Evolutionary conservation across 2,888 invertebrate genomes (phyloP), one percentile per base, ranked within the genome.

Genomic region (Scaptomyza caliginosa): DNA sequence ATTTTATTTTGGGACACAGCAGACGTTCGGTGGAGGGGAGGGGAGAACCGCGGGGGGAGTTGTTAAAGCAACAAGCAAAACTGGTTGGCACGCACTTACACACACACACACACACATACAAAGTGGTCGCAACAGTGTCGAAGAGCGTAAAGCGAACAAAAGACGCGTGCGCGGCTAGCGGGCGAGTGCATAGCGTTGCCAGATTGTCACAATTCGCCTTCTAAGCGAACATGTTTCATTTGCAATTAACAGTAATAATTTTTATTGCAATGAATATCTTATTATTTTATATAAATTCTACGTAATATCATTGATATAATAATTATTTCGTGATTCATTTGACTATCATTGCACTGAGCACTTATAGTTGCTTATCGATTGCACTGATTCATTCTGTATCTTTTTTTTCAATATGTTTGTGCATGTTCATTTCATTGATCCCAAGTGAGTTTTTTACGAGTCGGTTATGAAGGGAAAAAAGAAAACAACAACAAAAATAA

Each of bases 1-100:
- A 77, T 69, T 74, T 69, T 56, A 66, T 75, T 85, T 72, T 82
- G 67, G 68, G 68, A 50, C 58, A 56, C 67, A 78, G 49, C 55
- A 58, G 58, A 46, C 56, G 63, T 55, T 46, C 39, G 30, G 4
- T 30, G 30, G 4, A 4, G 30, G n/a, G 2, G 26, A 58, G 51
- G 39, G 13, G 46, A 50, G 16, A 28, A 64, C 26, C 6, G n/a
- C 4, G n/a, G 30, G 30, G 26, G 3, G 28, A 43, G 34, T 38
- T n/a, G n/a, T n/a, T n/a, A n/a, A n/a, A 66, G 17, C 42, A 74
- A 63, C 40, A 52, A 56, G 45, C 57, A 45, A 77, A 75, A 75
- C 74, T 74, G 74, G 74, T 75, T 75, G 56, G 42, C 56, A 71
- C 72, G 59, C 66, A 55, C 64, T 40, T 30, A 51, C 49, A 48